Evolutionary conservation across 1,140 invertebrate genomes (phyloP).

Genomic region (Leptinotarsa texana): DNA sequence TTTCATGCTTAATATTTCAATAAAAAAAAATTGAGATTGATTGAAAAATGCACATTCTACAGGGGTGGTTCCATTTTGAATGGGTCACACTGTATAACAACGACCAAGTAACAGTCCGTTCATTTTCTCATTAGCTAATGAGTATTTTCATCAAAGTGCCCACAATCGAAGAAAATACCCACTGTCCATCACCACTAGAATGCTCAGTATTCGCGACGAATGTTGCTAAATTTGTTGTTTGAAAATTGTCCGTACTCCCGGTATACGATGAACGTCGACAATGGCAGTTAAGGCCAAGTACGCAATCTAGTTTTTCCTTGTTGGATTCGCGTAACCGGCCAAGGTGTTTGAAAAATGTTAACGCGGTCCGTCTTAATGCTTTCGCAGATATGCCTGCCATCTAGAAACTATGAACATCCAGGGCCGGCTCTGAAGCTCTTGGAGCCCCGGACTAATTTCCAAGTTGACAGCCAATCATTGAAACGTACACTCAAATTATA

Average conservation of each 20-base stretch:
- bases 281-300: conserved; percentile 22
- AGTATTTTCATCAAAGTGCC: conserved; percentile 8
- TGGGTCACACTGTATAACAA: no score
- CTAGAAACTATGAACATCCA: background rate
- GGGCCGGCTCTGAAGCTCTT: no score
- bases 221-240: conserved; percentile 16
- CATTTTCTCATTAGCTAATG: conserved; percentile 14
- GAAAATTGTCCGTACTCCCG: conserved; percentile 11
- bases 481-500: no score
- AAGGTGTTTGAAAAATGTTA: conserved; percentile 40
- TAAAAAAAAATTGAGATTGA: no score
- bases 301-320: conserved; percentile 37
- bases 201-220: conserved; percentile 19
- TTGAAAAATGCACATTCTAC: no score
- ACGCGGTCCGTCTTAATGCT: conserved; percentile 23
- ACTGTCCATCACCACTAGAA: conserved; percentile 10
- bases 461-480: no score
- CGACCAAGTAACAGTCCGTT: no score
- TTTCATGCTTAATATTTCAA: no score
- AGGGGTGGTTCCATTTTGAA: no score
- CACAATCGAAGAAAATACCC: conserved; percentile 7
- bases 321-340: conserved; percentile 27
- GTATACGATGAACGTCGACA: conserved; percentile 9
- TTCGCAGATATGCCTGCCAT: conserved; percentile 11
- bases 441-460: no score